Conservation (phyloP, 2,113 vertebrate genomes). For the Ellobius talpinus region DNA sequence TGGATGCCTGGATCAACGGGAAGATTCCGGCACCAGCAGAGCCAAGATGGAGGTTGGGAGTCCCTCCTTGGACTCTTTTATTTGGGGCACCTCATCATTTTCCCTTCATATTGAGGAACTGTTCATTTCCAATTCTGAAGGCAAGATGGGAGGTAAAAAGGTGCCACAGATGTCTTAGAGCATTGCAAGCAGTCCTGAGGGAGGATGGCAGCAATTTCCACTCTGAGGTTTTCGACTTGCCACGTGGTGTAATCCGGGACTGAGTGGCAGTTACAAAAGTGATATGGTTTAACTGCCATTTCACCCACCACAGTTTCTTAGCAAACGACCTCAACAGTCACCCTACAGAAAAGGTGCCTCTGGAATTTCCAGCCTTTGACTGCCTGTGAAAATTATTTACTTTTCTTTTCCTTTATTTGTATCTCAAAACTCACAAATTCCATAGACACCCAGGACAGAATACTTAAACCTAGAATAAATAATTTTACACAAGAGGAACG, state of each 20-base stretch:
- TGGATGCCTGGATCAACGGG: conserved; percentile 54
- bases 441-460: conserved; percentile 64
- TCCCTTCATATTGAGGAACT: conserved; percentile 51
- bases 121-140: conserved; percentile 77
- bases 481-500: conserved; percentile 70
- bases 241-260: conserved; percentile 34
- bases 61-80: conserved; percentile 73
- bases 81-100: conserved; percentile 60
- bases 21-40: background rate
- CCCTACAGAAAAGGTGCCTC: background rate
- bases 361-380: conserved; percentile 11
- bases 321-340: conserved; percentile 67
- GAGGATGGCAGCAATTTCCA: conserved; percentile 71
- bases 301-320: conserved; percentile 42
- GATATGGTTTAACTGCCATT: conserved; percentile 62
- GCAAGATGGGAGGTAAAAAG: conserved; percentile 71
- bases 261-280: conserved; percentile 74
- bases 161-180: conserved; percentile 61
- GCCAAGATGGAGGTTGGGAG: conserved; percentile 52
- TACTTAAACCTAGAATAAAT: conserved; percentile 68
- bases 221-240: conserved; percentile 74
- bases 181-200: conserved; percentile 71
- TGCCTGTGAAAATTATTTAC: conserved; percentile 60
- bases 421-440: conserved; percentile 64
- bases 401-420: conserved; percentile 64